Percentiles rank a stretch among this genome's conserved stretches.
Evolutionary conservation across 30 jellyfish, hydroid and myxozoan species (phyloP).

Genomic region (Hydractinia symbiolongicarpus): DNA sequence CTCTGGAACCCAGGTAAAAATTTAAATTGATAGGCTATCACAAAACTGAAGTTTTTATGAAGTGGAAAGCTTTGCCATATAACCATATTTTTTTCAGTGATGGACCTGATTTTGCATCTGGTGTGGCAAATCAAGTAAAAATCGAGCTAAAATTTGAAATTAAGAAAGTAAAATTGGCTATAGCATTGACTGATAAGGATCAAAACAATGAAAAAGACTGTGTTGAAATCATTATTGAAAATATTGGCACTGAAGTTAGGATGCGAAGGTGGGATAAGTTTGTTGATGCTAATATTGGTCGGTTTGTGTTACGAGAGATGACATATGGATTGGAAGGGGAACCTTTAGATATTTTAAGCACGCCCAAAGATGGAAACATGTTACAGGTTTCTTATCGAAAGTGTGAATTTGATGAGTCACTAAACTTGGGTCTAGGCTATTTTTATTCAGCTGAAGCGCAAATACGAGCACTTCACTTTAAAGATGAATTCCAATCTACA

Average conservation of each 20-base stretch:
- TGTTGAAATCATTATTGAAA: slow-evolving; percentile 51
- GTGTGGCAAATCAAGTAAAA: slow-evolving; percentile 89
- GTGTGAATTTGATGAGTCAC: slow-evolving; percentile 30
- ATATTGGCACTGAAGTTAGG: slow-evolving; percentile 52
- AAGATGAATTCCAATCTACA: slow-evolving; percentile 83
- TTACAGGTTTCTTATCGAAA: slow-evolving; percentile 58
- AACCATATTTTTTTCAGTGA: slow-evolving; percentile 14
- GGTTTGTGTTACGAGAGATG: slow-evolving; percentile 70
- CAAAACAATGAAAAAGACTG: slow-evolving; percentile 44
- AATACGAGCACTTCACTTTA: slow-evolving; percentile 46
- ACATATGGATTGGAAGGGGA: slow-evolving; percentile 66
- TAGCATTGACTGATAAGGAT: slow-evolving; percentile 38
- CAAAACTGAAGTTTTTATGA: too few species aligned
- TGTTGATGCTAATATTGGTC: slow-evolving; percentile 65
- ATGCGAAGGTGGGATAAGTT: slow-evolving; percentile 86
- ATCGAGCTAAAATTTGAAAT: slow-evolving; percentile 63
- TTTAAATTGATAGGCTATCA: too few species aligned
- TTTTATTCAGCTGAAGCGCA: slow-evolving; percentile 41
- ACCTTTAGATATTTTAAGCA: slow-evolving; percentile 60
- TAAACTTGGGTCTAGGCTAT: slow-evolving; percentile 30
- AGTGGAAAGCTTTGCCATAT: neutral
- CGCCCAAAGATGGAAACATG: slow-evolving; percentile 78
- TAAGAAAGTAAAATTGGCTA: slow-evolving; percentile 41
- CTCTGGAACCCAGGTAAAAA: neutral
- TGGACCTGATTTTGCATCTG: slow-evolving; percentile 54